A percentile compares a stretch with the other conserved stretches of the same genome.
phyloP scores from a whole-genome alignment of 2,797 vertebrate genomes.

The Thunnus albacares region DNA sequence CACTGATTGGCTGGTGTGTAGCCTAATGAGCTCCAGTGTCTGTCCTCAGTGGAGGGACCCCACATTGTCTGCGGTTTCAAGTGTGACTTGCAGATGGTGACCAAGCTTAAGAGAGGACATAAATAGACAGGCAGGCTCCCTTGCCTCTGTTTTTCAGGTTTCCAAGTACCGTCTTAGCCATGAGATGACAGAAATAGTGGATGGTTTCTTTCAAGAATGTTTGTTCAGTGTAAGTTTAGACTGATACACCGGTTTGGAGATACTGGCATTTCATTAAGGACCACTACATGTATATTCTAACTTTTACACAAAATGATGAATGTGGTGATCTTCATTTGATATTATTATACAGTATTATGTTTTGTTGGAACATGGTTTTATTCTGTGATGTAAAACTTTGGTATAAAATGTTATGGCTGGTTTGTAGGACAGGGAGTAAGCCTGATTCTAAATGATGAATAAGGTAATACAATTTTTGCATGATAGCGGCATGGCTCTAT shows the following conservation, averaged over 20 bases:
- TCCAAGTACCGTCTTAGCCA: conserved; percentile 60
- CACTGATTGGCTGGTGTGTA: conserved; percentile 63
- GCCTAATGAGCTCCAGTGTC: conserved; percentile 70
- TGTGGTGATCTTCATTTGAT: no score
- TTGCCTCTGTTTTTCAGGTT: conserved; percentile 67
- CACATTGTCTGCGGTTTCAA: conserved; percentile 80
- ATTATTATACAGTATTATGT: background rate
- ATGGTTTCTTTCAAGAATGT: conserved; percentile 49
- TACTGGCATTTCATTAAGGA: background rate
- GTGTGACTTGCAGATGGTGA: conserved; percentile 75
- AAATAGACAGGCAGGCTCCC: conserved; percentile 77
- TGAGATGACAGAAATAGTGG: conserved; percentile 59
- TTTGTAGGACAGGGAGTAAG: background rate
- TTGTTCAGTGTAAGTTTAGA: conserved; percentile 25
- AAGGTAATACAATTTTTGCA: background rate
- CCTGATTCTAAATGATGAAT: background rate
- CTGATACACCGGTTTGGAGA: background rate
- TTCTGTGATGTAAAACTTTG: background rate
- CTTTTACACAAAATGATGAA: no score
- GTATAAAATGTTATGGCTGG: background rate
- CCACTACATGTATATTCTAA: no score
- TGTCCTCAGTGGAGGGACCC: conserved; percentile 68
- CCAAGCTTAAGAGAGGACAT: conserved; percentile 72
- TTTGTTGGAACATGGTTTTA: background rate
- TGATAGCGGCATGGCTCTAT: background rate